Base-by-base conservation (phyloP, 2,888 invertebrate genomes). In the Nemotelus pantherinus region DNA sequence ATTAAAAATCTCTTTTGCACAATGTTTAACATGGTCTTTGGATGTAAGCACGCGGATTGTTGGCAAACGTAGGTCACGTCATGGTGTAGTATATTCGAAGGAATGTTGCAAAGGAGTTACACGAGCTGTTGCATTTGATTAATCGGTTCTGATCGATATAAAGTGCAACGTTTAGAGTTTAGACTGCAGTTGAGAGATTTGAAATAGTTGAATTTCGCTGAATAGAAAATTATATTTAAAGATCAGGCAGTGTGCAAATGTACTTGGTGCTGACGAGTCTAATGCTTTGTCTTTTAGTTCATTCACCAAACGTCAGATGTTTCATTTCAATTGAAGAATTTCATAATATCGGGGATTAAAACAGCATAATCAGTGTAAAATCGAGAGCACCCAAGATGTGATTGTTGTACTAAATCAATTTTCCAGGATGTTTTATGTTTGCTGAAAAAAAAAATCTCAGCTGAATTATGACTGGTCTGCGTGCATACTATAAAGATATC, bases 1-100 rank as follows among this genome's bases (percentile, higher is more conserved):
- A 74, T 74, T 74, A 74, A 74, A 70, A 74, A 74, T 74, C 53
- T 63, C 45, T 43, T 74, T 48, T 74, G 74, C 74, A 60, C 74
- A 63, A 60, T 74, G 74, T 74, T 70, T 74, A 74, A 74, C 74
- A 74, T 74, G 74, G 47, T 74, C 50, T 57, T 53, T 41, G n/a
- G 55, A 44, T 72, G 60, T 74, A 48, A 60, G 74, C 60, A 63
- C 74, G 74, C 60, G 58, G 60, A 25, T 25, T 25, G 25, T 25
- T 65, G 48, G 60, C 63, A 74, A 60, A 74, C 57, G 74, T 74
- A 74, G 63, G 74, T 74, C 74, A 72, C 72, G 72, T 72, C 72
- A 74, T 45, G 74, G 48, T 25, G 25, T 25, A 25, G 25, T n/a
- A 74, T 60, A 60, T 74, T 70, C 70, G 43, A 43, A 70, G 53